phyloP scores from a whole-genome alignment of 2,888 invertebrate species.

The Selenia dentaria region DNA sequence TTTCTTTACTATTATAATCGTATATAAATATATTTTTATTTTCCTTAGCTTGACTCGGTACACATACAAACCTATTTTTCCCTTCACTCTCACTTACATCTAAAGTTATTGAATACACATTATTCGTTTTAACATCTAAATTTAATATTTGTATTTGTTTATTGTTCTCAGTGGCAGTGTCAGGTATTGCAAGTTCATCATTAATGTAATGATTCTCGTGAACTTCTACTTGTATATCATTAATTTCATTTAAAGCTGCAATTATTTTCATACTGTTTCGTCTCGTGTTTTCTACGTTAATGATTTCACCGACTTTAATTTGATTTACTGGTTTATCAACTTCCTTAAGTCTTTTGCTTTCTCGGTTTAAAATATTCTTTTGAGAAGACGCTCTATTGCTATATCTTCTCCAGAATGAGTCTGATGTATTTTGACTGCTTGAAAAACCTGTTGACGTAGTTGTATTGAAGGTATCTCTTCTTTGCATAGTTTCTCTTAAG shows the following conservation, averaged over 20 bases:
- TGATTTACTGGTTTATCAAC: slow-evolving; percentile 52
- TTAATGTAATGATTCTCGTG: slow-evolving; percentile 45
- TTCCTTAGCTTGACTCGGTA: slow-evolving; percentile 63
- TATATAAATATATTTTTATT: slow-evolving; percentile 80
- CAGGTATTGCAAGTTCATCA: slow-evolving; percentile 43
- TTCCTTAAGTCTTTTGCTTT: slow-evolving; percentile 67
- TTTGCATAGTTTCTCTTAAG: slow-evolving; percentile 82
- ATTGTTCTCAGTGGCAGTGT: slow-evolving; percentile 69
- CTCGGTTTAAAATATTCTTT: slow-evolving; percentile 63
- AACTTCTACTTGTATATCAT: slow-evolving; percentile 44
- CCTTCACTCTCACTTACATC: slow-evolving; percentile 70
- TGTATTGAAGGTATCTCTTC: slow-evolving; percentile 87
- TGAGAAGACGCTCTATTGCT: slow-evolving; percentile 80
- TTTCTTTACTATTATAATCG: slow-evolving; percentile 78
- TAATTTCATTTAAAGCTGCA: slow-evolving; percentile 66
- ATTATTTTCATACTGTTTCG: slow-evolving; percentile 79
- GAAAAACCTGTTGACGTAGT: slow-evolving; percentile 86
- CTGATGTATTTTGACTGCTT: slow-evolving; percentile 84
- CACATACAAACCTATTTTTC: slow-evolving; percentile 72
- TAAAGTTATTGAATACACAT: slow-evolving; percentile 78
- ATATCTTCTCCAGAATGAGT: slow-evolving; percentile 86
- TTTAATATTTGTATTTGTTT: slow-evolving; percentile 82
- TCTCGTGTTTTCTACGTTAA: slow-evolving; percentile 74
- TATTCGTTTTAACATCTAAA: slow-evolving; percentile 78
- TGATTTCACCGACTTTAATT: slow-evolving; percentile 72